phyloP scores from a whole-genome alignment of 2,797 vertebrate species.

The Aulostomus chinensis region DNA sequence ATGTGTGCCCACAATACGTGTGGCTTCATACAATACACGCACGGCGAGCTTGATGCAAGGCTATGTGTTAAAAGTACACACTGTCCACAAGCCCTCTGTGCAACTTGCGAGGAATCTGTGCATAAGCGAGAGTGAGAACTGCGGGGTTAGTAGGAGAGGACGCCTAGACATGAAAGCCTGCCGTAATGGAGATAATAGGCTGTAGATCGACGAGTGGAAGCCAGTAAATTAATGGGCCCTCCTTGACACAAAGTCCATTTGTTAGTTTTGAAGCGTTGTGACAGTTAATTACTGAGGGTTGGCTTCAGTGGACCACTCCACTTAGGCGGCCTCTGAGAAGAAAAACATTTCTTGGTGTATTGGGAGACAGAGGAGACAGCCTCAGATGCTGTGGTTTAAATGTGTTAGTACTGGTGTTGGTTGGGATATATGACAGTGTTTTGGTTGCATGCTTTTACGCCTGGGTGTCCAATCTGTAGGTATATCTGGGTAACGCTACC shows the following conservation, averaged over 20 bases:
- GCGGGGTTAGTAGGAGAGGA: conserved; percentile 37
- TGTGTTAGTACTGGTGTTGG: neutral
- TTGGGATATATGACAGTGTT: conserved; percentile 1
- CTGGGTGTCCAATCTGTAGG: conserved; percentile 15
- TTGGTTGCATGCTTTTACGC: conserved; percentile 7
- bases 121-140: conserved; percentile 29
- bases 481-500: conserved; percentile 12
- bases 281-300: conserved; percentile 76
- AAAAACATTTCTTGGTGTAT: conserved; percentile 60
- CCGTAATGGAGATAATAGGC: conserved; percentile 77
- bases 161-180: conserved; percentile 48
- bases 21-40: neutral
- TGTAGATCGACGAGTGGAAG: conserved; percentile 62
- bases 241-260: conserved; percentile 78
- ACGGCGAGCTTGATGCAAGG: conserved; percentile 3
- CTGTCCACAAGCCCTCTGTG: neutral
- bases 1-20: conserved; percentile 1
- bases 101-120: conserved; percentile 32
- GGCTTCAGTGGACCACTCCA: conserved; percentile 65
- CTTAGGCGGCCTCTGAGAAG: conserved; percentile 46
- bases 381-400: conserved; percentile 43
- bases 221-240: conserved; percentile 75
- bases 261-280: conserved; percentile 79
- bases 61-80: neutral
- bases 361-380: conserved; percentile 46